Conservation (phyloP, 2,888 invertebrate species). For the Choristoneura rosaceana region DNA sequence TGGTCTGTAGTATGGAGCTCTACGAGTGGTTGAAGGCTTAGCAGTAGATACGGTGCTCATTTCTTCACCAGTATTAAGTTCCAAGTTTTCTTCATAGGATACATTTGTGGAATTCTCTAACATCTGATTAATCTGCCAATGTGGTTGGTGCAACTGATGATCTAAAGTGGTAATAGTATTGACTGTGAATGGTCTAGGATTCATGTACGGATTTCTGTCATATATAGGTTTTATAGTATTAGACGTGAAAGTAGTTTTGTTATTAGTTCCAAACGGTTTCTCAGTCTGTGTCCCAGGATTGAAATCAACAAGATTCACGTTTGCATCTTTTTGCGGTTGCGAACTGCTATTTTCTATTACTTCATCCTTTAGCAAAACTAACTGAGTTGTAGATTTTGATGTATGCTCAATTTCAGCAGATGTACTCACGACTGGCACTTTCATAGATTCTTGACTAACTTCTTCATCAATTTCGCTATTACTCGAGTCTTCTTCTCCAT, state of each 20-base stretch:
- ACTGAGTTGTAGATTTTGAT: constrained; percentile 57
- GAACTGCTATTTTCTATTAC: constrained; percentile 46
- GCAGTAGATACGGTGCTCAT: constrained; percentile 57
- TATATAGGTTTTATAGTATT: constrained; percentile 73
- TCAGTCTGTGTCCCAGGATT: constrained; percentile 80
- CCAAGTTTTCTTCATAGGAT: constrained; percentile 75
- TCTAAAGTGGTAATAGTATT: constrained; percentile 68
- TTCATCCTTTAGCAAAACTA: constrained; percentile 63
- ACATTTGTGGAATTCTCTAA: constrained; percentile 73
- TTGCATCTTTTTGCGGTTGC: constrained; percentile 49
- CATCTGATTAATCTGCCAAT: constrained; percentile 81
- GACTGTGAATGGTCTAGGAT: constrained; percentile 77
- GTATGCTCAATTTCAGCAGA: constrained; percentile 61
- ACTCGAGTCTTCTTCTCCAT: constrained; percentile 69
- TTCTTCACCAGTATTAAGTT: constrained; percentile 79
- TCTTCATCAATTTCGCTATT: constrained; percentile 70
- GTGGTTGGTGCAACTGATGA: constrained; percentile 79
- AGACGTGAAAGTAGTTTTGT: constrained; percentile 67
- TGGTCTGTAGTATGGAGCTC: constrained; percentile 49
- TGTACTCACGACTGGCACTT: constrained; percentile 74
- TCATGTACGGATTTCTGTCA: constrained; percentile 61
- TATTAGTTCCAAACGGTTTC: constrained; percentile 73
- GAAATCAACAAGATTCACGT: constrained; percentile 55
- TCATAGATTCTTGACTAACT: constrained; percentile 79
- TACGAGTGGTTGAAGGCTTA: constrained; percentile 55